phyloP scores from a whole-genome alignment of 2,113 vertebrate species.

The Otus sunia region DNA sequence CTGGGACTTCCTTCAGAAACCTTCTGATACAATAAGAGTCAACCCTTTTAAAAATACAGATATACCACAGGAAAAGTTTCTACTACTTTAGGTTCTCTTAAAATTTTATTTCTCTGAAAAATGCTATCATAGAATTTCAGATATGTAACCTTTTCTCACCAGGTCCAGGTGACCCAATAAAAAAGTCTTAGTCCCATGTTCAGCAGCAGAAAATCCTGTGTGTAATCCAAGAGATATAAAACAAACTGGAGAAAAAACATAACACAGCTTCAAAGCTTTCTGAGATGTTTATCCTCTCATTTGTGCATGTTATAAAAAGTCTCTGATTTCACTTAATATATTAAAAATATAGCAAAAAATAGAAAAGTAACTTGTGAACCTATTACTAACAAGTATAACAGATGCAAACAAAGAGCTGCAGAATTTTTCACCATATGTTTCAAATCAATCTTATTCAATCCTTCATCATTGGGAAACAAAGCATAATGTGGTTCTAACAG shows the following conservation, averaged over 20 bases:
- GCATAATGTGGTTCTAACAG: background rate
- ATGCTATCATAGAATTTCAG: background rate
- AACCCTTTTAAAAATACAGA: background rate
- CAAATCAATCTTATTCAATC: conserved; percentile 36
- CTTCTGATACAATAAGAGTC: background rate
- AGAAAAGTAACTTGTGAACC: conserved; percentile 33
- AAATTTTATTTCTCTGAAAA: background rate
- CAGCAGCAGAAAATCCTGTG: background rate
- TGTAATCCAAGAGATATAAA: conserved; percentile 44
- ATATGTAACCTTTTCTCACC: background rate
- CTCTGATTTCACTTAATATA: conserved; percentile 45
- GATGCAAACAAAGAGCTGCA: conserved; percentile 12
- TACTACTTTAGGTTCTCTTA: background rate
- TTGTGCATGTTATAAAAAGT: conserved; percentile 24
- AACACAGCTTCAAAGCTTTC: conserved; percentile 24
- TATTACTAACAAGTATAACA: conserved; percentile 52
- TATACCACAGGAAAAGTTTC: background rate
- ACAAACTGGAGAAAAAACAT: conserved; percentile 37
- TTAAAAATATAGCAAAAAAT: background rate
- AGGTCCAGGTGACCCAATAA: background rate
- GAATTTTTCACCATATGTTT: conserved; percentile 52
- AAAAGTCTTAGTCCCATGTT: background rate
- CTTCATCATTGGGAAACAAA: conserved; percentile 53
- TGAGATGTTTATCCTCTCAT: conserved; percentile 49
- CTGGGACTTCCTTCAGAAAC: background rate